Conservation (phyloP, 2,113 vertebrate genomes). For the Arenaria interpres region DNA sequence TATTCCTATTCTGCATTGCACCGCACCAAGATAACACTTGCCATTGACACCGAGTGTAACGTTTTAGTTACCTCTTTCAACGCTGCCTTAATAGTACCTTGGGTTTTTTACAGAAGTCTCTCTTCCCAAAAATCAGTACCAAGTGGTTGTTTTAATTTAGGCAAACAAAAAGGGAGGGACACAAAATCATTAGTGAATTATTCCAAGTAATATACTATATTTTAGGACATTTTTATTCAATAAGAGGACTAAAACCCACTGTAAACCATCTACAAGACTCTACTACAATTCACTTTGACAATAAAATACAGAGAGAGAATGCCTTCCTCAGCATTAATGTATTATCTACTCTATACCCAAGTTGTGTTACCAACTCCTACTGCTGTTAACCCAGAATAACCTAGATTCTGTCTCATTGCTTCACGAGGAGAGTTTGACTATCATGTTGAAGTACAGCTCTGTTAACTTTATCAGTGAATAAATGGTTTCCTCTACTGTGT, state of each 20-base stretch:
- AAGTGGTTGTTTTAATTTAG: not conserved
- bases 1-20: conserved; percentile 26
- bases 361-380: not conserved
- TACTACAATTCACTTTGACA: not conserved
- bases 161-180: not conserved
- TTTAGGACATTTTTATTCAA: not conserved
- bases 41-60: not conserved
- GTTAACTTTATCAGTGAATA: not conserved
- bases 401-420: not conserved
- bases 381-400: not conserved
- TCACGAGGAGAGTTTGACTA: not conserved
- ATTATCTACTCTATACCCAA: not conserved
- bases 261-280: not conserved
- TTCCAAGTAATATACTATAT: not conserved
- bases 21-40: not conserved
- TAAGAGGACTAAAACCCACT: not conserved
- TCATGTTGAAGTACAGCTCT: not conserved
- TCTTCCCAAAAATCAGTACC: not conserved
- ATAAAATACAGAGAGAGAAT: not conserved
- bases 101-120: not conserved
- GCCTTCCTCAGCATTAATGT: not conserved
- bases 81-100: not conserved
- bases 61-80: not conserved
- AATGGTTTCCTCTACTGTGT: not conserved
- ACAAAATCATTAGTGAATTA: not conserved